Conservation (phyloP, 1,140 invertebrate species). For the Heliothis virescens region DNA sequence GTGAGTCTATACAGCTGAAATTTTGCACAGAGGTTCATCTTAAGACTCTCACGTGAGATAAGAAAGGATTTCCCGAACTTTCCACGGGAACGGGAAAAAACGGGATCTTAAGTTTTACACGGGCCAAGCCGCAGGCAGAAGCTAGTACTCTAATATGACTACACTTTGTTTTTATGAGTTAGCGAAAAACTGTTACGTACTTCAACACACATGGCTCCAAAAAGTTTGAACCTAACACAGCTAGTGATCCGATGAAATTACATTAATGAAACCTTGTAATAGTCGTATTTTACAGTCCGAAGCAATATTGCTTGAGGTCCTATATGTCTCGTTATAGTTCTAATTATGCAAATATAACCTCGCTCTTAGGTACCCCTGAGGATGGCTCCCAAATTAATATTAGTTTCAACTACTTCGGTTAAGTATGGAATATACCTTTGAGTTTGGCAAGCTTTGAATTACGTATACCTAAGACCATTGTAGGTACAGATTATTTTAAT, state of each 20-base stretch:
- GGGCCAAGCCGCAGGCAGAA: too few relatives aligned
- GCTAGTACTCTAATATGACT: neutral
- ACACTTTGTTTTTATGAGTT: neutral
- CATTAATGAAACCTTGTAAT: neutral
- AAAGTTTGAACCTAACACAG: neutral
- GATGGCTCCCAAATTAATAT: slow-evolving; percentile 21
- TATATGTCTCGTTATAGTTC: slow-evolving; percentile 4
- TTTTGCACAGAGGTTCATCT: too few relatives aligned
- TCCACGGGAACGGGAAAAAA: too few relatives aligned
- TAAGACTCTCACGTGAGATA: too few relatives aligned
- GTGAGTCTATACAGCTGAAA: too few relatives aligned
- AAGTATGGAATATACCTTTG: slow-evolving; percentile 7
- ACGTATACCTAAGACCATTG: neutral
- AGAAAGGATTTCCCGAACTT: too few relatives aligned
- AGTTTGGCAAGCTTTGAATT: neutral
- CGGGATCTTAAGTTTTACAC: too few relatives aligned
- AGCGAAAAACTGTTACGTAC: neutral
- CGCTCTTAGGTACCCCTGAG: slow-evolving; percentile 19
- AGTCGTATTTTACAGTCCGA: neutral
- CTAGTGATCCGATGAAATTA: neutral
- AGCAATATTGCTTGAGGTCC: neutral
- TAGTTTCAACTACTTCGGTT: slow-evolving; percentile 9
- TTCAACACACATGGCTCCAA: slow-evolving; percentile 9
- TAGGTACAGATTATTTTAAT: neutral
- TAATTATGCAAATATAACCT: slow-evolving; percentile 38